phyloP scores from a whole-genome alignment of 2,888 invertebrate species.

The Conops quadrifasciatus region DNA sequence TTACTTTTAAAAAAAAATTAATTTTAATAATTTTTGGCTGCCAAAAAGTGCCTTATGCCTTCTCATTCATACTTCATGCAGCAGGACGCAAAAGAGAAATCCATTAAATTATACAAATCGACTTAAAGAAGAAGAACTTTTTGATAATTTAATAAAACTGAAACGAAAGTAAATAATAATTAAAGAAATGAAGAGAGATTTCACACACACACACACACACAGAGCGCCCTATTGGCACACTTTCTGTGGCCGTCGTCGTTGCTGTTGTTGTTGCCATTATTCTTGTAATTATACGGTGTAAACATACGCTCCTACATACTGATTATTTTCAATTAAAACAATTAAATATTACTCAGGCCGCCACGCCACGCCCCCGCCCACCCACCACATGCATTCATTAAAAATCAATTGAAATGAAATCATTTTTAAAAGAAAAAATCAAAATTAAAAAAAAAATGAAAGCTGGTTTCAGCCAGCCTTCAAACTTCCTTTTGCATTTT shows the following conservation, averaged over 20 bases:
- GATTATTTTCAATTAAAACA: slow-evolving; percentile 21
- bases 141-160: too few species aligned
- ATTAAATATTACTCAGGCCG: slow-evolving; percentile 13
- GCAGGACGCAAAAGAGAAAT: too few species aligned
- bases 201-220: neutral
- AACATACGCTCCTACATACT: neutral
- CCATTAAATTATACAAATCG: too few species aligned
- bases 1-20: too few species aligned
- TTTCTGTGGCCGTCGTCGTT: neutral
- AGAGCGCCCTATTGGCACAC: neutral
- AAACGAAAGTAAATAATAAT: too few species aligned
- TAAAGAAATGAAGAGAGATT: neutral
- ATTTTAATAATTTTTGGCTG: too few species aligned
- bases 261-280: neutral
- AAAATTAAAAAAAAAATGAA: neutral
- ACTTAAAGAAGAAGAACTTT: too few species aligned
- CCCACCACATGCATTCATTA: slow-evolving; percentile 1
- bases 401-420: slow-evolving; percentile 10
- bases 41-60: too few species aligned
- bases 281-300: neutral
- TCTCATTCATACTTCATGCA: too few species aligned
- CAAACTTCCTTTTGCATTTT: too few species aligned
- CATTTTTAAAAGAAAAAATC: neutral
- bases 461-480: neutral
- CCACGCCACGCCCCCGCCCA: neutral